A percentile compares a stretch with the other conserved stretches of the same genome.
Evolutionary conservation across 2,888 invertebrate species (phyloP).

Genomic region (Lasioglossum oenotherae): DNA sequence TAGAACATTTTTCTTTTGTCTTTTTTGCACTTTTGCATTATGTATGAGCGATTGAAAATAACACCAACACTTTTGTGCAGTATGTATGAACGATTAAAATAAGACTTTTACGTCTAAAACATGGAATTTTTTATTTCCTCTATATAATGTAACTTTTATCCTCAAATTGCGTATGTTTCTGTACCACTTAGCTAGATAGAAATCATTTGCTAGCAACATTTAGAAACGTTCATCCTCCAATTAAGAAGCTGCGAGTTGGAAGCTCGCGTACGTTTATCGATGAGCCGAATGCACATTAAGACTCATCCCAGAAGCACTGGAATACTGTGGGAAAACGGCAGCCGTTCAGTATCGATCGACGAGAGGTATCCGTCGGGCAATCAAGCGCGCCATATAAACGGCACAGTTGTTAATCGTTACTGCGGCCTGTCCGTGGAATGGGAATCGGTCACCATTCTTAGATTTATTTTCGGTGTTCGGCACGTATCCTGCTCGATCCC

Average conservation of each 20-base stretch:
- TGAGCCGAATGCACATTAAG: constrained; percentile 69
- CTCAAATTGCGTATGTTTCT: background rate
- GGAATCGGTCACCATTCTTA: constrained; percentile 48
- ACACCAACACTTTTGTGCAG: too few species aligned
- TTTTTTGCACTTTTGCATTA: too few species aligned
- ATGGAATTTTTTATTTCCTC: background rate
- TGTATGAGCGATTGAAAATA: too few species aligned
- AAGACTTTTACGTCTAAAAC: too few species aligned
- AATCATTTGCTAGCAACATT: background rate
- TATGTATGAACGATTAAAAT: too few species aligned
- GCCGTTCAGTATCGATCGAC: constrained; percentile 61
- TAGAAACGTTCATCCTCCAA: background rate
- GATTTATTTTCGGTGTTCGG: constrained; percentile 54
- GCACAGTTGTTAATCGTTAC: constrained; percentile 66
- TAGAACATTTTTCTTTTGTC: too few species aligned
- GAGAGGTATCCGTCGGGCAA: constrained; percentile 59
- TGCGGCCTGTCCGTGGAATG: constrained; percentile 55
- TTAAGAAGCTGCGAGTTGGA: constrained; percentile 4
- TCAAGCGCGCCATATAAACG: constrained; percentile 55
- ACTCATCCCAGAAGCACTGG: constrained; percentile 41
- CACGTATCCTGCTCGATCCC: constrained; percentile 34
- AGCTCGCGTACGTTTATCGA: constrained; percentile 70
- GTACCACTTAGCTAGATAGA: background rate
- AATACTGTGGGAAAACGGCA: constrained; percentile 42
- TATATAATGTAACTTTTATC: background rate